Evolutionary conservation across 2,113 vertebrate species (phyloP).

Genomic region (Calidris pygmaea): DNA sequence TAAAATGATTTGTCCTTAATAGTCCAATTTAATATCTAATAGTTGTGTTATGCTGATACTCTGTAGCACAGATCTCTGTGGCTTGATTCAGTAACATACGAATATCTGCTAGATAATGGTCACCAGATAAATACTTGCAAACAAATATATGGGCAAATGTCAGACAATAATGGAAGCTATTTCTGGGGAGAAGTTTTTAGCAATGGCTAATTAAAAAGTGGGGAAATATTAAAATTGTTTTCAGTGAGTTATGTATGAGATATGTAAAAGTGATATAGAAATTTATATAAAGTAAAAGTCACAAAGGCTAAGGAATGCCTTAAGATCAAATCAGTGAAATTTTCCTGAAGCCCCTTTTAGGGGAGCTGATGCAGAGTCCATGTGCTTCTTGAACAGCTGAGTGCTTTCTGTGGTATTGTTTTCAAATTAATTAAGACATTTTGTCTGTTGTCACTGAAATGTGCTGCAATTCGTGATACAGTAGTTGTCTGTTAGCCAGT

Average conservation of each 20-base stretch:
- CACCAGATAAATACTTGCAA: neutral
- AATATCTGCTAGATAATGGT: neutral
- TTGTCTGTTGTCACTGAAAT: neutral
- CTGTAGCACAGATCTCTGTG: neutral
- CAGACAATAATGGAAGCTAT: neutral
- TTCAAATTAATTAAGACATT: conserved; percentile 23
- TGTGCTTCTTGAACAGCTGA: neutral
- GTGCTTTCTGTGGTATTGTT: neutral
- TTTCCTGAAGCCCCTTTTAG: neutral
- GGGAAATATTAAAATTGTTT: neutral
- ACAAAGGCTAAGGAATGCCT: neutral
- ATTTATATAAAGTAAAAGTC: neutral
- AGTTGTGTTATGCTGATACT: neutral
- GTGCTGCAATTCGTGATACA: neutral
- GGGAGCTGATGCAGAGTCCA: neutral
- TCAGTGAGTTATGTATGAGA: neutral
- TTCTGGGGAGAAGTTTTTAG: neutral
- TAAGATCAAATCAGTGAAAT: neutral
- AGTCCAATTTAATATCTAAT: neutral
- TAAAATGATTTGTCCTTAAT: neutral
- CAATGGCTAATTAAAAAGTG: neutral
- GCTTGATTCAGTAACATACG: neutral
- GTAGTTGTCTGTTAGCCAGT: neutral
- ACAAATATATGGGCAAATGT: neutral
- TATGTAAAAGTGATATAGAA: neutral